phyloP scores from a whole-genome alignment of 2,888 invertebrate genomes.

The Perdita meconis region DNA sequence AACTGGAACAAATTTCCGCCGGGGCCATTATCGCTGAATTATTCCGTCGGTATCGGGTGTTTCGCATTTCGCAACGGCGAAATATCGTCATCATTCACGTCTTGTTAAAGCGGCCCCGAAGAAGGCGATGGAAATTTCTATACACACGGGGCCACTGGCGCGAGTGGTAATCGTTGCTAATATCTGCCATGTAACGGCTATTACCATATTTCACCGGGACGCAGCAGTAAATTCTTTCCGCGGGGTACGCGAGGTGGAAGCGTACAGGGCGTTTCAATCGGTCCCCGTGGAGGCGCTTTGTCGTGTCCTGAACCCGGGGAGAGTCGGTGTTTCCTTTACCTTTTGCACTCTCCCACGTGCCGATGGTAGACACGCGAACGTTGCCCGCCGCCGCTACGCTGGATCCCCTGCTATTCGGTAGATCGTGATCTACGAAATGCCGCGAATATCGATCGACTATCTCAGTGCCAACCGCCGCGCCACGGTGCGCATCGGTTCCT shows the following conservation, averaged over 20 bases:
- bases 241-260: slow-evolving; percentile 35
- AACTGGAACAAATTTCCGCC: slow-evolving; percentile 52
- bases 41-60: slow-evolving; percentile 54
- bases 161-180: slow-evolving; percentile 73
- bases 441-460: slow-evolving; percentile 8
- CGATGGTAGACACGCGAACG: slow-evolving; percentile 28
- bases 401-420: slow-evolving; percentile 29
- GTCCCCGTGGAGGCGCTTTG: slow-evolving; percentile 36
- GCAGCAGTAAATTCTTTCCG: slow-evolving; percentile 67
- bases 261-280: slow-evolving; percentile 63
- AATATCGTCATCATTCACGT: slow-evolving; percentile 67
- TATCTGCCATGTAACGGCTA: slow-evolving; percentile 72
- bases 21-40: slow-evolving; percentile 65
- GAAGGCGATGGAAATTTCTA: slow-evolving; percentile 60
- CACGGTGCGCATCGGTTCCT: not conserved
- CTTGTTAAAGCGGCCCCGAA: slow-evolving; percentile 57
- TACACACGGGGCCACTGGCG: slow-evolving; percentile 57
- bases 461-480: not conserved
- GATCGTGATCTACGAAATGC: slow-evolving; percentile 52
- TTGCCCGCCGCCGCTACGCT: too few relatives aligned
- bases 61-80: slow-evolving; percentile 59
- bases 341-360: slow-evolving; percentile 49
- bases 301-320: slow-evolving; percentile 28
- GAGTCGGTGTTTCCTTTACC: slow-evolving; percentile 29
- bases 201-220: slow-evolving; percentile 69